phyloP scores from a whole-genome alignment of 2,888 invertebrate species.

The Orthonevra nobilis region DNA sequence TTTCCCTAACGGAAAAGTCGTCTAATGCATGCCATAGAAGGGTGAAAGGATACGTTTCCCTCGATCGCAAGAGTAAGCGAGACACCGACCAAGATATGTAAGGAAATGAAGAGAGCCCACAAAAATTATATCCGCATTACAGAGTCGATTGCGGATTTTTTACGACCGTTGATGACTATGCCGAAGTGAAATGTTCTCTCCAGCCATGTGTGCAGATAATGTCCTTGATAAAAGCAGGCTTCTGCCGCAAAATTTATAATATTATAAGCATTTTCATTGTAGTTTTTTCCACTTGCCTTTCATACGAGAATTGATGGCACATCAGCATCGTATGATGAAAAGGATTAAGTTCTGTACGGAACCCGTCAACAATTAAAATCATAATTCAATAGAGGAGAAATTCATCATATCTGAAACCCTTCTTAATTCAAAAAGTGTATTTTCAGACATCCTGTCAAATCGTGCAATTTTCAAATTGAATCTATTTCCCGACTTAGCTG shows the following conservation, averaged over 20 bases:
- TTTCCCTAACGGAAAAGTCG: conserved; percentile 54
- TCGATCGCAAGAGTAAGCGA: not conserved
- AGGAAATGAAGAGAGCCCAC: conserved; percentile 32
- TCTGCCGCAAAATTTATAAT: too few species aligned
- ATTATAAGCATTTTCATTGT: too few species aligned
- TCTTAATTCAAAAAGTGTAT: too few species aligned
- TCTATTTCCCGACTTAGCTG: conserved; percentile 19
- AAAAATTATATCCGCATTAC: conserved; percentile 60
- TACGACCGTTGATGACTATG: conserved; percentile 1
- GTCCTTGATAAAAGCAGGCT: conserved; percentile 26
- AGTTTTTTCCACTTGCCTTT: too few species aligned
- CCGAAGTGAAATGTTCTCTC: not conserved
- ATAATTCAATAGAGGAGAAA: too few species aligned
- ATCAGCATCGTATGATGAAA: too few species aligned
- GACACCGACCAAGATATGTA: not conserved
- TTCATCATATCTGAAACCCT: too few species aligned
- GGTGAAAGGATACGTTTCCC: conserved; percentile 9
- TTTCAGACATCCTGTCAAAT: conserved; percentile 26
- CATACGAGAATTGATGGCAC: too few species aligned
- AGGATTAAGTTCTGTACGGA: too few species aligned
- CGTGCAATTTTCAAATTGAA: conserved; percentile 38
- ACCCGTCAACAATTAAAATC: too few species aligned
- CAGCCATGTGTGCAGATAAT: conserved; percentile 30
- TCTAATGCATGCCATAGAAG: conserved; percentile 53
- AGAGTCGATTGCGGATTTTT: conserved; percentile 46